Conservation (phyloP, 2,888 invertebrate genomes). For the Drosophila suboccidentalis region DNA sequence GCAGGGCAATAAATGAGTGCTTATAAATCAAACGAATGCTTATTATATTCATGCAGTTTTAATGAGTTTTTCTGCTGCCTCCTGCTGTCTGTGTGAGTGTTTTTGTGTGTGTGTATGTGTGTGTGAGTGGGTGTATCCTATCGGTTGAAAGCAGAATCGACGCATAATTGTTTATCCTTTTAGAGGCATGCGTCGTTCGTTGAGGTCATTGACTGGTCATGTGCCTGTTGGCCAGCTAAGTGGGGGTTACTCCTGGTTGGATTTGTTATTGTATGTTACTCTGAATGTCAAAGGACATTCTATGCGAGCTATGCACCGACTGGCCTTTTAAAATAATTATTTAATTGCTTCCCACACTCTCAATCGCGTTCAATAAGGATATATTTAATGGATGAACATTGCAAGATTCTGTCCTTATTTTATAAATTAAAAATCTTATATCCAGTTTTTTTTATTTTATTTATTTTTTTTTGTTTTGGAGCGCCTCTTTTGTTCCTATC, state of each 20-base stretch:
- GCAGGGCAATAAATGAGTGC: slow-evolving; percentile 67
- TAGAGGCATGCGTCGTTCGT: slow-evolving; percentile 38
- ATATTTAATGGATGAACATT: background rate
- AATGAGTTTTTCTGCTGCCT: slow-evolving; percentile 66
- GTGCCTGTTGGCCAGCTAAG: slow-evolving; percentile 33
- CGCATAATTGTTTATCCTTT: slow-evolving; percentile 74
- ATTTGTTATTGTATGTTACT: background rate
- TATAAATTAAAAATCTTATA: too few species aligned
- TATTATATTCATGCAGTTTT: slow-evolving; percentile 82
- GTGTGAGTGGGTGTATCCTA: slow-evolving; percentile 20
- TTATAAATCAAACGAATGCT: slow-evolving; percentile 77
- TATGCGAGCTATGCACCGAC: background rate
- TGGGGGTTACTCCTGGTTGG: slow-evolving; percentile 10
- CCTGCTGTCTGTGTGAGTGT: slow-evolving; percentile 40
- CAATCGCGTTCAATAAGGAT: too few species aligned
- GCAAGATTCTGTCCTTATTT: background rate
- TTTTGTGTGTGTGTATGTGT: slow-evolving; percentile 18
- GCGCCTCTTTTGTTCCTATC: too few species aligned
- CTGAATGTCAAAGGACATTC: background rate
- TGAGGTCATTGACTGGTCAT: slow-evolving; percentile 59
- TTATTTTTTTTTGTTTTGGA: too few species aligned
- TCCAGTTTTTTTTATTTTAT: too few species aligned
- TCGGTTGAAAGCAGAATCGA: slow-evolving; percentile 26
- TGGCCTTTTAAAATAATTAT: slow-evolving; percentile 13
- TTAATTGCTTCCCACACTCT: background rate